Evolutionary conservation across 2,888 invertebrate species (phyloP).

Genomic region (Agonopterix alstromeriana): DNA sequence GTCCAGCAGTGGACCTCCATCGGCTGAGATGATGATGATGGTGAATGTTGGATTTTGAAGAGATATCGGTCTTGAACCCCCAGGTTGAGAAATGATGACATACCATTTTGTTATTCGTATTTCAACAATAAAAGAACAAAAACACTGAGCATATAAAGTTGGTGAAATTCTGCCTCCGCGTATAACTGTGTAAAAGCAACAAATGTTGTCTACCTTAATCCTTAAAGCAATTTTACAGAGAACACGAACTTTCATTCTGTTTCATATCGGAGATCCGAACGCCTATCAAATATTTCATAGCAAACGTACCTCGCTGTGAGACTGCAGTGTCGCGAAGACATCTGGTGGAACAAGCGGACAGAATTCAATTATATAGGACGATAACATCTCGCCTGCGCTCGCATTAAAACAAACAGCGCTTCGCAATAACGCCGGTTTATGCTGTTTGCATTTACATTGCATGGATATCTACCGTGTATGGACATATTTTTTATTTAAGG

Average conservation of each 20-base stretch:
- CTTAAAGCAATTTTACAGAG: constrained; percentile 7
- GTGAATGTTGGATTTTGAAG: too few relatives aligned
- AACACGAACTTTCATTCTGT: constrained; percentile 2
- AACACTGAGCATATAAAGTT: too few relatives aligned
- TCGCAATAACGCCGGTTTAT: constrained; percentile 27
- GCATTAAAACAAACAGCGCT: constrained; percentile 46
- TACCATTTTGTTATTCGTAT: too few relatives aligned
- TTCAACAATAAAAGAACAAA: too few relatives aligned
- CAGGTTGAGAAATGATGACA: too few relatives aligned
- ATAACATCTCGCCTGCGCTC: constrained; percentile 38
- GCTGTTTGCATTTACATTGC: constrained; percentile 28
- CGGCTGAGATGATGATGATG: too few relatives aligned
- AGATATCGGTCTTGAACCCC: too few relatives aligned
- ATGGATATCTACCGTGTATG: constrained; percentile 10
- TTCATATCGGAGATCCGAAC: constrained; percentile 13
- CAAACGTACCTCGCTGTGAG: constrained; percentile 42
- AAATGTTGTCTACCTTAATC: neutral
- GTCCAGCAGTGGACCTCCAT: too few relatives aligned
- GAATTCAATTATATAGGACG: constrained; percentile 51
- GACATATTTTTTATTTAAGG: constrained; percentile 5
- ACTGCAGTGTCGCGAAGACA: constrained; percentile 30
- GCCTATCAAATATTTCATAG: constrained; percentile 64
- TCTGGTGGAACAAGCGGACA: constrained; percentile 46
- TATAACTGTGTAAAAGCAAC: too few relatives aligned
- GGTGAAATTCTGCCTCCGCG: too few relatives aligned